phyloP scores from a whole-genome alignment of 1,140 invertebrate species.

The Mizuhopecten yessoensis region DNA sequence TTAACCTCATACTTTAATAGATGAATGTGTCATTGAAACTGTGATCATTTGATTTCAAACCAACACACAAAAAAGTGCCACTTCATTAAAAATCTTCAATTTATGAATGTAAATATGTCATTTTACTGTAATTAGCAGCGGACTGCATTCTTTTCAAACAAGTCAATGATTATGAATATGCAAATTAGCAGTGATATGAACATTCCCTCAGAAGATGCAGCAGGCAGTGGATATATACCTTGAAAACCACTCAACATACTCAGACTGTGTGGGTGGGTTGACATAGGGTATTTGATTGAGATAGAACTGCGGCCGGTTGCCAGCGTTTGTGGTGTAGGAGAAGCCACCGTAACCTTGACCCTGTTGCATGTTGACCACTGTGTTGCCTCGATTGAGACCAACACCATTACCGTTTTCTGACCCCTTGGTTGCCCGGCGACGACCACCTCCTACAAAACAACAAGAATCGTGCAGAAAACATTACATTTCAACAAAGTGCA shows the following conservation, averaged over 20 bases:
- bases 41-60: not conserved
- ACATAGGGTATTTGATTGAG: slow-evolving; percentile 75
- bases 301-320: slow-evolving; percentile 71
- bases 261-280: slow-evolving; percentile 71
- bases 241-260: slow-evolving; percentile 78
- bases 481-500: not conserved
- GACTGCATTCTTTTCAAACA: not conserved
- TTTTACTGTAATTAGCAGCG: not conserved
- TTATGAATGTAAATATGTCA: not conserved
- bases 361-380: slow-evolving; percentile 65
- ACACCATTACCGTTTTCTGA: slow-evolving; percentile 52
- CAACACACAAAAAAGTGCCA: slow-evolving; percentile 18
- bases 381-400: slow-evolving; percentile 67
- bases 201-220: slow-evolving; percentile 46
- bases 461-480: slow-evolving; percentile 18
- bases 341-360: slow-evolving; percentile 60
- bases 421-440: slow-evolving; percentile 64
- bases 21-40: not conserved
- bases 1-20: not conserved
- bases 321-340: slow-evolving; percentile 65
- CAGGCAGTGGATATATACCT: slow-evolving; percentile 67
- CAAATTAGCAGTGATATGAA: slow-evolving; percentile 42
- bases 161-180: slow-evolving; percentile 1
- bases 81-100: not conserved
- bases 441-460: slow-evolving; percentile 70